Conservation (phyloP, 2,113 vertebrate species). For the Carollia perspicillata region DNA sequence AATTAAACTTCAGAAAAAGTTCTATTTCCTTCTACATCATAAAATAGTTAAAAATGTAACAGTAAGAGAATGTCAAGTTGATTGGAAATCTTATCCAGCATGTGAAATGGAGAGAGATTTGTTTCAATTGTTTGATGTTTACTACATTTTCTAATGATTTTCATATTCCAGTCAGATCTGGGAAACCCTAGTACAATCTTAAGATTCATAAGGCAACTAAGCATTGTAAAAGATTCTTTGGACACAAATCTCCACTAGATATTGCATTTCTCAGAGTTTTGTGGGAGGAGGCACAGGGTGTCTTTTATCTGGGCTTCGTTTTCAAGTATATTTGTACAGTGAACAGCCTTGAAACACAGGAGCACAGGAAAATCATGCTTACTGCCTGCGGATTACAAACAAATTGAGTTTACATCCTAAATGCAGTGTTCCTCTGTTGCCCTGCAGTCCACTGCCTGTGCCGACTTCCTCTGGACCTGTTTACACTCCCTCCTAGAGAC, state of each 20-base stretch:
- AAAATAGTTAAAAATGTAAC: background rate
- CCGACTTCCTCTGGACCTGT: background rate
- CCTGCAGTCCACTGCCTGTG: too few relatives aligned
- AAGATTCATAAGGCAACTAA: background rate
- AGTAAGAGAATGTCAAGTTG: background rate
- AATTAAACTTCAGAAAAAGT: background rate
- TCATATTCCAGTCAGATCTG: background rate
- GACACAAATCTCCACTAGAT: background rate
- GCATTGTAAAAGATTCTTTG: background rate
- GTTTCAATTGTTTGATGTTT: background rate
- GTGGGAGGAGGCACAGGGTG: fast-evolving
- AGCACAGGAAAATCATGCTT: background rate
- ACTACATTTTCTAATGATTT: background rate
- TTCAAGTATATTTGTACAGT: background rate
- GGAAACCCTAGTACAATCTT: background rate
- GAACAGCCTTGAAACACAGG: background rate
- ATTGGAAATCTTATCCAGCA: background rate
- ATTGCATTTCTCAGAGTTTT: background rate
- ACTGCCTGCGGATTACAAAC: background rate
- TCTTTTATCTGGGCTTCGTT: background rate
- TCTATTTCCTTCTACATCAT: background rate
- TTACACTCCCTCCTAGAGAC: background rate
- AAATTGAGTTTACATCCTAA: background rate
- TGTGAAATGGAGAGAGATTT: background rate
- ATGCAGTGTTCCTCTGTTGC: background rate